Evolutionary conservation across 2,888 invertebrate genomes (phyloP).

Genomic region (Malthinus flaveolus): DNA sequence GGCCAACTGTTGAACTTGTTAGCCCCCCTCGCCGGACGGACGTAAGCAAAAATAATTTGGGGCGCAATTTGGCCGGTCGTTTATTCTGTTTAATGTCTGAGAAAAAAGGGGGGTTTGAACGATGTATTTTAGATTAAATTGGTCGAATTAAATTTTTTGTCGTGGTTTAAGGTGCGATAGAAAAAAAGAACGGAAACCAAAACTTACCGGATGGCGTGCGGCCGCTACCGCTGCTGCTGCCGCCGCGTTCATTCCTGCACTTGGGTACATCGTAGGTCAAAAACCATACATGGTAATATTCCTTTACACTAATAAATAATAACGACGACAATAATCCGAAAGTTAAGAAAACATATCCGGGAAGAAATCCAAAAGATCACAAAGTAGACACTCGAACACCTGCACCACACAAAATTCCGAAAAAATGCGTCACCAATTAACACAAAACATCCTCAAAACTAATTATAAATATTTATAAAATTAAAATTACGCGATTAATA

Average conservation of each 20-base stretch:
- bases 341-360: too few species aligned
- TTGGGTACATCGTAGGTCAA: conserved; percentile 75
- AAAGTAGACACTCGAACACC: neutral
- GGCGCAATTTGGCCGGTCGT: too few species aligned
- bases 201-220: conserved; percentile 84
- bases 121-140: too few species aligned
- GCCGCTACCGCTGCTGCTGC: conserved; percentile 81
- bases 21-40: too few species aligned
- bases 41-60: too few species aligned
- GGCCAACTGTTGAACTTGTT: too few species aligned
- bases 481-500: conserved; percentile 12
- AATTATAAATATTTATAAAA: conserved; percentile 13
- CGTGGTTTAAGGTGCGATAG: too few species aligned
- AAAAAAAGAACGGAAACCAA: conserved; percentile 17
- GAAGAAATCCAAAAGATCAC: neutral
- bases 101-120: too few species aligned
- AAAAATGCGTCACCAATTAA: neutral
- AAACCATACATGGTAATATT: conserved; percentile 47
- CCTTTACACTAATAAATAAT: conserved; percentile 2
- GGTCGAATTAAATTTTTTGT: too few species aligned
- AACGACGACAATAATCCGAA: too few species aligned
- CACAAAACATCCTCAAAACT: neutral
- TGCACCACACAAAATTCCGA: neutral
- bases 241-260: conserved; percentile 85
- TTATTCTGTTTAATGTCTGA: too few species aligned